Percentiles rank a stretch among this genome's conserved stretches.
Evolutionary conservation across 2,113 vertebrate species (phyloP).

Genomic region (Phainopepla nitens): DNA sequence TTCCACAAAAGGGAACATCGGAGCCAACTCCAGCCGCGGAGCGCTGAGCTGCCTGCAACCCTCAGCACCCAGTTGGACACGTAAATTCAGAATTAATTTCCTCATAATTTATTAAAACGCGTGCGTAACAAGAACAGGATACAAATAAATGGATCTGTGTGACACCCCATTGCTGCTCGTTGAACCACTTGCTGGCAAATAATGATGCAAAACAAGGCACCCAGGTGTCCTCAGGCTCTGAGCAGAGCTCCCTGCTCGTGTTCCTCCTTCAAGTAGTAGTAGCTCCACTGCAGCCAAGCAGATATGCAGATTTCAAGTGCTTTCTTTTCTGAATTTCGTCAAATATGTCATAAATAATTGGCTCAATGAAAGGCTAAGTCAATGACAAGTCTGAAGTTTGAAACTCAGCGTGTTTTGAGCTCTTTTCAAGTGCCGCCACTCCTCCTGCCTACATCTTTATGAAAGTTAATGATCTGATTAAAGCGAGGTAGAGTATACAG

Average conservation of each 20-base stretch:
- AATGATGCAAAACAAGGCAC: neutral
- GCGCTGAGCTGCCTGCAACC: neutral
- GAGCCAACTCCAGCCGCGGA: neutral
- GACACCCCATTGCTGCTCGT: accelerated
- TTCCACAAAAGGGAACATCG: accelerated
- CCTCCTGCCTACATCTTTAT: conserved; percentile 52
- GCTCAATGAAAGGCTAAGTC: conserved; percentile 58
- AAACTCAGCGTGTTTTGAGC: conserved; percentile 56
- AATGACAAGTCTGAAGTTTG: conserved; percentile 59
- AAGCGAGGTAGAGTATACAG: neutral
- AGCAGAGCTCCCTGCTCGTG: neutral
- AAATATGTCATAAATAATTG: conserved; percentile 63
- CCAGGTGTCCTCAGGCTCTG: neutral
- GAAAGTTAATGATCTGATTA: conserved; percentile 58
- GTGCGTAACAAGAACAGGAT: accelerated
- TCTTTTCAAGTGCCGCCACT: conserved; percentile 52
- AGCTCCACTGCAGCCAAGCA: neutral
- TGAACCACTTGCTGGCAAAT: neutral
- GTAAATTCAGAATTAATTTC: accelerated
- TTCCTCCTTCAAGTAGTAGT: neutral
- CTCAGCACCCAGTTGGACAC: accelerated
- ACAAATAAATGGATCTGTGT: accelerated
- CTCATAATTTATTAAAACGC: accelerated
- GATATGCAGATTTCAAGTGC: conserved; percentile 43
- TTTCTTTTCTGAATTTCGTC: conserved; percentile 29